Evolutionary conservation across 2,113 vertebrate genomes (phyloP).

Genomic region (Ictalurus furcatus): DNA sequence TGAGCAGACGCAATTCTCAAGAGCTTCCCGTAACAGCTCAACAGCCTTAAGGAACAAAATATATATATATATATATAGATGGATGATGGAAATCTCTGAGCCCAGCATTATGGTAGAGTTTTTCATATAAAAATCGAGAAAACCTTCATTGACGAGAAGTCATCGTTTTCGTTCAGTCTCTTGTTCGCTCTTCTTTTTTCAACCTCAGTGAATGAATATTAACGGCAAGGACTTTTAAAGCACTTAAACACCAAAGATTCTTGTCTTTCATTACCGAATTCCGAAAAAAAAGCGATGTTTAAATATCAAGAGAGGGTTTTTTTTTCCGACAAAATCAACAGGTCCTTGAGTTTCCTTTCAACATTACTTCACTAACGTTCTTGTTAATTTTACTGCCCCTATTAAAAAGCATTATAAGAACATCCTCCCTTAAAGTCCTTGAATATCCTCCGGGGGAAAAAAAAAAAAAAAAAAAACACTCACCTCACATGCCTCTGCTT

Average conservation of each 20-base stretch:
- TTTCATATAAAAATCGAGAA: not conserved
- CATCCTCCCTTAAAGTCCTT: not conserved
- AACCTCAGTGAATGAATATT: slow-evolving; percentile 18
- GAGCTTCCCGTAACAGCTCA: not conserved
- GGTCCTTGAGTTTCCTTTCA: not conserved
- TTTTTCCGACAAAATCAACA: not conserved
- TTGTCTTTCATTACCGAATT: not conserved
- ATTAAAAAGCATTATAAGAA: slow-evolving; percentile 1
- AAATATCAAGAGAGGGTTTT: not conserved
- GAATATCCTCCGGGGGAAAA: not conserved
- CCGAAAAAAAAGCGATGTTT: not conserved
- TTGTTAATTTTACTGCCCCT: not conserved
- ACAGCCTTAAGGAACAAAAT: not conserved
- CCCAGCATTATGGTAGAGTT: slow-evolving; percentile 14
- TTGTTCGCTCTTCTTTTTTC: not conserved
- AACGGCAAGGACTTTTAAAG: not conserved
- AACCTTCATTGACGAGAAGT: not conserved
- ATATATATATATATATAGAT: too few relatives aligned
- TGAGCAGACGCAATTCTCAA: slow-evolving; percentile 9
- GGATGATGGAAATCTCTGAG: slow-evolving; percentile 1
- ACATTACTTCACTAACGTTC: not conserved
- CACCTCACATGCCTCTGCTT: not conserved
- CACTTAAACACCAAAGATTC: not conserved
- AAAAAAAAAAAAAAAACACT: not conserved
- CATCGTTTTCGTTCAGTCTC: not conserved